A percentile compares a stretch with the other conserved stretches of the same genome.
Evolutionary conservation across 30 jellyfish, hydroid and myxozoan genomes (phyloP).

Genomic region (Aurelia sp.): DNA sequence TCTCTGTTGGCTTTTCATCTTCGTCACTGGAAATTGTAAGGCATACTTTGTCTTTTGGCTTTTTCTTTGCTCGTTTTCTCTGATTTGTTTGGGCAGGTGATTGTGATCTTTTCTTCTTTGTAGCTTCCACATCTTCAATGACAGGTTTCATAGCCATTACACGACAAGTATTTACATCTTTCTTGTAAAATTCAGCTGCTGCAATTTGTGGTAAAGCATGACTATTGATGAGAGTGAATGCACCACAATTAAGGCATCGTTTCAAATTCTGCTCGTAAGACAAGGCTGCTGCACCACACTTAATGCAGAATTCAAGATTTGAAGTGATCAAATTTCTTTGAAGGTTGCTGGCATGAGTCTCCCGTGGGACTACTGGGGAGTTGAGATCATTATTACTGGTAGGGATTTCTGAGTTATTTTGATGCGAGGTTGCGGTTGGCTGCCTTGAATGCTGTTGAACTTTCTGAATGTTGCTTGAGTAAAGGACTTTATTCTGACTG

Average conservation of each 20-base stretch:
- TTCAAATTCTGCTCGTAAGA: conserved; percentile 1
- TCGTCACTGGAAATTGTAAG: conserved; percentile 91
- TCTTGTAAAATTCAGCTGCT: neutral
- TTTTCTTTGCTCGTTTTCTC: conserved; percentile 35
- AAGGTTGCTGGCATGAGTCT: neutral
- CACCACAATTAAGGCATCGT: conserved; percentile 29
- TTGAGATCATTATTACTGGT: neutral
- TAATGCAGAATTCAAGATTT: neutral
- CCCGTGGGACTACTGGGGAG: neutral
- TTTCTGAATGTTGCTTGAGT: neutral
- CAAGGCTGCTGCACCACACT: conserved; percentile 18
- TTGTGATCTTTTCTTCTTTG: neutral
- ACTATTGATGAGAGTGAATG: neutral
- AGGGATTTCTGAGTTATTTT: neutral
- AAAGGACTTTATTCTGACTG: conserved; percentile 28
- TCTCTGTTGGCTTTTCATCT: neutral
- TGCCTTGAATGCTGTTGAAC: neutral
- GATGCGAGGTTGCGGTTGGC: neutral
- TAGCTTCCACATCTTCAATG: neutral
- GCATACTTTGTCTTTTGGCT: conserved; percentile 54
- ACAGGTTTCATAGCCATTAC: too few species aligned
- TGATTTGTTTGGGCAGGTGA: neutral
- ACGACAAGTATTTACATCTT: neutral
- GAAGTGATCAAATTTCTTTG: neutral
- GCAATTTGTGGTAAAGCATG: neutral